A percentile compares a stretch with the other conserved stretches of the same genome.
Evolutionary conservation across 2,888 invertebrate genomes (phyloP).

Genomic region (Chelonus formosanus): DNA sequence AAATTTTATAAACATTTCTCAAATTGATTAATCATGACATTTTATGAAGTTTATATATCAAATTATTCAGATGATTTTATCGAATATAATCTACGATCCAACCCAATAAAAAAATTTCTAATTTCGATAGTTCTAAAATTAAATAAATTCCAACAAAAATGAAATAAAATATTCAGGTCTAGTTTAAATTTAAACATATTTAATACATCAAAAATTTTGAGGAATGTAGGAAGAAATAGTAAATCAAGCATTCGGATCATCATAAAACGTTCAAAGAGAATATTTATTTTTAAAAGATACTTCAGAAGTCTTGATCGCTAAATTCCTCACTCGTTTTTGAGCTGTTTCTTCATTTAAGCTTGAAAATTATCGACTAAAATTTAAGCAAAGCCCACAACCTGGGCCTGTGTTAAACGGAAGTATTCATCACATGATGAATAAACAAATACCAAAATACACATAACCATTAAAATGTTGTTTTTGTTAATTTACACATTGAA

Average conservation of each 20-base stretch:
- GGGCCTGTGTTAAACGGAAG: not conserved
- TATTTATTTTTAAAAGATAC: slow-evolving; percentile 17
- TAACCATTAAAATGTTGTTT: slow-evolving; percentile 13
- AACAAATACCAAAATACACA: slow-evolving; percentile 7
- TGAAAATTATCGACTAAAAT: slow-evolving; percentile 1
- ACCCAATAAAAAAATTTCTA: too few relatives aligned
- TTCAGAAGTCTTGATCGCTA: slow-evolving; percentile 12
- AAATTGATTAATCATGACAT: too few relatives aligned
- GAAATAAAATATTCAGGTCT: too few relatives aligned
- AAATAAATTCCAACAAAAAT: too few relatives aligned
- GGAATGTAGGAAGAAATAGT: too few relatives aligned
- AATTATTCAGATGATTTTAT: too few relatives aligned
- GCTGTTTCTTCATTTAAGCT: not conserved
- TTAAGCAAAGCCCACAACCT: not conserved
- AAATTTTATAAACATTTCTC: too few relatives aligned
- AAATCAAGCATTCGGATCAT: not conserved
- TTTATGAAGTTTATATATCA: too few relatives aligned
- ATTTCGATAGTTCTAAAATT: too few relatives aligned
- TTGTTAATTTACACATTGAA: not conserved
- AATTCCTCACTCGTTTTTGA: slow-evolving; percentile 1
- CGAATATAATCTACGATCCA: too few relatives aligned
- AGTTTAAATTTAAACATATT: too few relatives aligned
- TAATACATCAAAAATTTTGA: too few relatives aligned
- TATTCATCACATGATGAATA: not conserved
- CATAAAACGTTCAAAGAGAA: slow-evolving; percentile 6